Evolutionary conservation across 2,113 vertebrate genomes (phyloP).

Genomic region (Rhineura floridana): DNA sequence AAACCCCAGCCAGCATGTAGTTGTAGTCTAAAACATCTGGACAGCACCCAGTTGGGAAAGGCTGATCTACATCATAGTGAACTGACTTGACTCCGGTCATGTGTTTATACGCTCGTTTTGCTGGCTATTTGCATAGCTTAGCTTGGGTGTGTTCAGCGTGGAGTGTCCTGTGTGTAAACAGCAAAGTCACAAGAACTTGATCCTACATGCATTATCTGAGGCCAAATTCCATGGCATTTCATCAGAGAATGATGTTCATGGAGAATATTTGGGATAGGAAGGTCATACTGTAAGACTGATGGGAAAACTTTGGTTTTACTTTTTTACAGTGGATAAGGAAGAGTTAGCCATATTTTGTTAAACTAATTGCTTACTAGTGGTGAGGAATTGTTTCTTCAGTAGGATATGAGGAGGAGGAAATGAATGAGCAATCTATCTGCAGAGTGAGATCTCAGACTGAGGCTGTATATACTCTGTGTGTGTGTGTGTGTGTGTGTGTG

Average conservation of each 20-base stretch:
- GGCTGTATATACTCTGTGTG: too few species aligned
- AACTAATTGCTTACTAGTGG: background rate
- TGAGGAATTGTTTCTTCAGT: background rate
- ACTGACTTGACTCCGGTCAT: background rate
- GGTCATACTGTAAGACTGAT: background rate
- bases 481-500: too few species aligned
- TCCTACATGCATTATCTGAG: background rate
- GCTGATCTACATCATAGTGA: background rate
- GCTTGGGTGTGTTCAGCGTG: background rate
- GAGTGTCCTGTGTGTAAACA: background rate
- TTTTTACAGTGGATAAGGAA: background rate
- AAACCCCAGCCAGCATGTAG: too few species aligned
- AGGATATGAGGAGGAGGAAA: background rate
- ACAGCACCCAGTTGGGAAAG: too few species aligned
- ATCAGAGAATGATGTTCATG: background rate
- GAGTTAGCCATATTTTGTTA: background rate
- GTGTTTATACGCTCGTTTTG: background rate
- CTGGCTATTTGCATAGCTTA: background rate
- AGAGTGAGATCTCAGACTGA: background rate
- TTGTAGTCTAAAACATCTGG: too few species aligned
- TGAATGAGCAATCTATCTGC: background rate
- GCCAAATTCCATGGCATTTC: background rate
- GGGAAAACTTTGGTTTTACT: background rate
- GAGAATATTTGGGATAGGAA: background rate
- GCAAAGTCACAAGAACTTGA: background rate